Base-by-base conservation (phyloP, 1,140 invertebrate species). In the Phymastichus coffea region DNA sequence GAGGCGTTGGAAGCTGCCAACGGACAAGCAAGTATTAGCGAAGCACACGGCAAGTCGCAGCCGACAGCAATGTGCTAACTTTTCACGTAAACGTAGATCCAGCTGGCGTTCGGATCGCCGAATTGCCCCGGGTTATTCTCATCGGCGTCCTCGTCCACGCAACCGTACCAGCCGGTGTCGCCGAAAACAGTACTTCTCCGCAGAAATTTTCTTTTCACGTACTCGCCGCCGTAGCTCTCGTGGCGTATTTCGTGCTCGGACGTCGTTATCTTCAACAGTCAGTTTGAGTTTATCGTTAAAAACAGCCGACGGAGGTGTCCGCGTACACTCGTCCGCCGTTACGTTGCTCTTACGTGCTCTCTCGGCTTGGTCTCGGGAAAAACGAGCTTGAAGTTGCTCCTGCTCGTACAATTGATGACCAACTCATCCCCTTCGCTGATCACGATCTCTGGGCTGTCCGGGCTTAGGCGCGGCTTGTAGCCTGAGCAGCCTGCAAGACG, bases 21-120 rank as follows among this genome's bases (percentile, higher is more conserved):
- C n/a, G n/a, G n/a, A n/a, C n/a, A n/a, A n/a, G n/a, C n/a, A n/a
- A n/a, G n/a, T n/a, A n/a, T n/a, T n/a, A n/a, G n/a, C n/a, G n/a
- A n/a, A n/a, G n/a, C n/a, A n/a, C n/a, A n/a, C n/a, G n/a, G n/a
- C n/a, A n/a, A n/a, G n/a, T n/a, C n/a, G n/a, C n/a, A n/a, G n/a
- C n/a, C n/a, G n/a, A n/a, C n/a, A n/a, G n/a, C n/a, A n/a, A n/a
- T 40, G n/a, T 40, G 68, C 79, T 81, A 81, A 87, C 87, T 87
- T 70, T 83, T 80, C 1, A 89, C 85, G 66, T 84, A 89, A 56
- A 89, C 73, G 63, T 88, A 89, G 41, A 85, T 79, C 63, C 82
- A 81, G 30, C 73, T 63, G 23, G 80, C 62, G 17, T 79, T 69
- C 9, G 71, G 66, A 26, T 77, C 62, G 2, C n/a, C 38, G 38